Base-by-base conservation (phyloP, 2,113 vertebrate species). In the Cheirogaleus medius region DNA sequence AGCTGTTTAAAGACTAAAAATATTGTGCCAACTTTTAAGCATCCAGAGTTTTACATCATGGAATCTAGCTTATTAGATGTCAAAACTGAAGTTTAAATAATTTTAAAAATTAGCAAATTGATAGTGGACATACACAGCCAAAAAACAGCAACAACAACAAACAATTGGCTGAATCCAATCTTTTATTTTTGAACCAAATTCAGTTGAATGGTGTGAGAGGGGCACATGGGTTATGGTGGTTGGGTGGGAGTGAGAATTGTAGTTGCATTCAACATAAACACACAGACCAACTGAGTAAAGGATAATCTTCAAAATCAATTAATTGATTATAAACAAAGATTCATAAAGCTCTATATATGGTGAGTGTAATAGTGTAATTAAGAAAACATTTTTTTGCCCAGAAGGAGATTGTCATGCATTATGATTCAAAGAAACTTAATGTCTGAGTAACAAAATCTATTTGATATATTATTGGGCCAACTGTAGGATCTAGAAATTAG, bases 231-330 rank as follows among this genome's bases (percentile, higher is more conserved):
- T 9, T 5, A 21, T 23, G 11, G 13, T 71, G 1, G 49, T 56
- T 3, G 14, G 14, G 34, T n/a, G 5, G 5, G 5, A 4, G 21
- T 8, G 8, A 9, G 6, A 17, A 39, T 37, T 47, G 5, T 34
- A 68, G 20, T 73, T 73, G 5, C 29, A 25, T 54, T 93, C 64
- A 68, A 17, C 17, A n/a, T 68, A 68, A 93, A 63, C 6, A 95
- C 8, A 60, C 11, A 78, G 10, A 84, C 5, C 14, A 89, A 63
- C 5, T 1, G 44, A 69, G 6, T n/a, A 42, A 34, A 92, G 0
- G 1, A 32, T 47, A 58, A 49, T 13, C 8, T 77, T 77, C 10
- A 68, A 84, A 86, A 74, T 56, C 15, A 56, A 56, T 56, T 21
- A 2, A 66, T 54, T 68, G 9, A 52, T 49, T 71, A 78, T 44